phyloP scores from a whole-genome alignment of 2,888 invertebrate species.

The Merodon equestris region DNA sequence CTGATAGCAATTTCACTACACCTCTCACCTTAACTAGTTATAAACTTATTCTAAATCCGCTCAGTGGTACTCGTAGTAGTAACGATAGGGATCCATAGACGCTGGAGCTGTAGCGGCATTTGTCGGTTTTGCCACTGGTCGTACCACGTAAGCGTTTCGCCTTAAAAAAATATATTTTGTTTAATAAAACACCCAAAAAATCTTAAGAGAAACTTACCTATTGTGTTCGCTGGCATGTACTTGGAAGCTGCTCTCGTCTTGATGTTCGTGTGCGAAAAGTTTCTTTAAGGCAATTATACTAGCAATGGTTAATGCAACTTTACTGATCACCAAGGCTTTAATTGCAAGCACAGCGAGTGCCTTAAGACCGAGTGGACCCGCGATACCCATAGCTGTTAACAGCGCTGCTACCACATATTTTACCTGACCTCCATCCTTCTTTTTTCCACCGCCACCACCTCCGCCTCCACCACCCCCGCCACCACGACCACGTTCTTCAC shows the following conservation, averaged over 20 bases:
- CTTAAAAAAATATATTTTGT: conserved; percentile 73
- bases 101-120: conserved; percentile 71
- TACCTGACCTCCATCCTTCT: conserved; percentile 77
- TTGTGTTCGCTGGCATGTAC: conserved; percentile 85
- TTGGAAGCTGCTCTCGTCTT: conserved; percentile 84
- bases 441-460: conserved; percentile 74
- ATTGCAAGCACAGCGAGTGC: conserved; percentile 85
- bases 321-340: conserved; percentile 86
- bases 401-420: conserved; percentile 82
- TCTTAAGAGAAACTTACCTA: conserved; percentile 77
- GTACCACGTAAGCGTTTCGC: conserved; percentile 83
- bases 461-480: no score
- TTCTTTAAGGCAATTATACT: conserved; percentile 86
- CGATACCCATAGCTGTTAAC: conserved; percentile 84
- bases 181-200: neutral
- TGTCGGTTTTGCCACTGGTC: conserved; percentile 80
- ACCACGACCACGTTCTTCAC: conserved; percentile 71
- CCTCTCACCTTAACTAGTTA: conserved; percentile 2
- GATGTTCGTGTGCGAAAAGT: conserved; percentile 84
- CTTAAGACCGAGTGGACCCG: conserved; percentile 85
- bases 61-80: conserved; percentile 80
- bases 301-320: conserved; percentile 86
- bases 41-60: conserved; percentile 34
- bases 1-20: conserved; percentile 30
- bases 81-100: conserved; percentile 82